Conservation (phyloP, 2,113 vertebrate species). For the Rhagologus leucostigma region DNA sequence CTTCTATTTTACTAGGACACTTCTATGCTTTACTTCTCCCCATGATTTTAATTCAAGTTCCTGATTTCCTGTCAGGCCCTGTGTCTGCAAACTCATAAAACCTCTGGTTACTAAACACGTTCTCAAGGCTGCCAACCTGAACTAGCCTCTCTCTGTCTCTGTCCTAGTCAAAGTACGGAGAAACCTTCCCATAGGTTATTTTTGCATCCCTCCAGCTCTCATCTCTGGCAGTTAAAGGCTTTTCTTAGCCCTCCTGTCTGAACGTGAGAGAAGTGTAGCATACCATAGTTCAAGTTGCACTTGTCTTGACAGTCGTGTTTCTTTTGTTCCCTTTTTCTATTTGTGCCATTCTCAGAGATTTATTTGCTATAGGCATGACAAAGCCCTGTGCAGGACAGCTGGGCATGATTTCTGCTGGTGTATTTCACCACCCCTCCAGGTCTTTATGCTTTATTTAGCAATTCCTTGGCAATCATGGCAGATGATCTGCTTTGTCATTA, state of each 20-base stretch:
- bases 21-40: background rate
- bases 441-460: background rate
- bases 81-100: background rate
- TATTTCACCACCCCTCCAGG: background rate
- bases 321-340: background rate
- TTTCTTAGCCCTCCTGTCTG: background rate
- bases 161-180: background rate
- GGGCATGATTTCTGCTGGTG: background rate
- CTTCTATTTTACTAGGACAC: background rate
- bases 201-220: background rate
- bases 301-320: background rate
- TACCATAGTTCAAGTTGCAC: background rate
- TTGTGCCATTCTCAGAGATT: background rate
- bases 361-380: background rate
- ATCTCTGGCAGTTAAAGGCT: background rate
- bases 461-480: background rate
- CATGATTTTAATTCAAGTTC: background rate
- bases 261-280: rapidly evolving
- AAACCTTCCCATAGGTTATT: background rate
- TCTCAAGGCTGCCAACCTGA: background rate
- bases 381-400: background rate
- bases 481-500: background rate
- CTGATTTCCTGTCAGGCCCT: background rate
- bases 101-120: background rate
- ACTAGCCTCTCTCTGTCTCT: background rate